Evolutionary conservation across 2,113 vertebrate genomes (phyloP).

Genomic region (Ochotona curzoniae): DNA sequence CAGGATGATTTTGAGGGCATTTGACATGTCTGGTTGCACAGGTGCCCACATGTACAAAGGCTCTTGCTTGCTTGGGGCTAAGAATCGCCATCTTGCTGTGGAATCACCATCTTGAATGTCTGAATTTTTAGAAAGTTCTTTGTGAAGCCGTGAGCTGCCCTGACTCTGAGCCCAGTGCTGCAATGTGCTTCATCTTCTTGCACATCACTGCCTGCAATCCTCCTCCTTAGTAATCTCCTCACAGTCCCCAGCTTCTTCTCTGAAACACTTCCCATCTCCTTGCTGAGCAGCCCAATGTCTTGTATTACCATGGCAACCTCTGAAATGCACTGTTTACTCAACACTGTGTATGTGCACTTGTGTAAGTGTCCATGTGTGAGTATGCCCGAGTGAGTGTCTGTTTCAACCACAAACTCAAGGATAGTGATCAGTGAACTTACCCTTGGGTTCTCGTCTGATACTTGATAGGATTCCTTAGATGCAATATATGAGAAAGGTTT

Average conservation of each 20-base stretch:
- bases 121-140: neutral
- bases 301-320: neutral
- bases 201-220: neutral
- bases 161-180: neutral
- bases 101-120: neutral
- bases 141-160: neutral
- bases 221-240: neutral
- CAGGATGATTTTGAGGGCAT: fast-evolving
- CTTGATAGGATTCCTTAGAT: neutral
- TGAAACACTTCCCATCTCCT: neutral
- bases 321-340: neutral
- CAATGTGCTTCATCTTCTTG: neutral
- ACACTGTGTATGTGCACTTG: fast-evolving
- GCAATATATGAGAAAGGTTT: neutral
- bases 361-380: neutral
- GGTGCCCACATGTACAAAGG: neutral
- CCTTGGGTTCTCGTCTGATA: neutral
- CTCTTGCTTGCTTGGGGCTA: neutral
- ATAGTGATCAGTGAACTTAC: neutral
- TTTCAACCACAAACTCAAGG: neutral
- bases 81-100: no score
- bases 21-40: neutral
- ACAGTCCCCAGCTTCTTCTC: neutral
- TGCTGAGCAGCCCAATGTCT: neutral
- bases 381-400: neutral